Evolutionary conservation across 2,113 vertebrate genomes (phyloP).

Genomic region (Antidorcas marsupialis): DNA sequence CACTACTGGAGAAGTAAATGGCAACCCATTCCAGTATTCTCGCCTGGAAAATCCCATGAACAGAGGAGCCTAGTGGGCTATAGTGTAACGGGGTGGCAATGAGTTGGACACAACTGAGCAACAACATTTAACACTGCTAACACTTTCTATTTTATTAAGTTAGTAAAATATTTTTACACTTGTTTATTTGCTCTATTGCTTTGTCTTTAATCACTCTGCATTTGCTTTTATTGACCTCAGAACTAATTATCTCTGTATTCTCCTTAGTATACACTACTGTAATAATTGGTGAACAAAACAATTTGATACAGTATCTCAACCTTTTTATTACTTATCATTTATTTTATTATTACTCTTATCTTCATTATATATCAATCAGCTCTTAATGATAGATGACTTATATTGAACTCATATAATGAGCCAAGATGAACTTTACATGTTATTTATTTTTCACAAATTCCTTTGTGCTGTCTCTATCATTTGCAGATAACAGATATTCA

Average conservation of each 20-base stretch:
- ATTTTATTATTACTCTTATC: neutral
- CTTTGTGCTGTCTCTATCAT: neutral
- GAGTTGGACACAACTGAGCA: neutral
- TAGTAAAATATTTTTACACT: neutral
- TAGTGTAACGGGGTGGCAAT: neutral
- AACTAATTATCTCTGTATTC: neutral
- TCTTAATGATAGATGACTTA: neutral
- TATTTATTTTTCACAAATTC: neutral
- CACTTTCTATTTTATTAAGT: neutral
- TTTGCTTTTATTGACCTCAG: neutral
- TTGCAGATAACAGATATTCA: neutral
- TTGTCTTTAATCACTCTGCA: neutral
- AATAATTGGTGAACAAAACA: neutral
- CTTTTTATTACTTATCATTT: neutral
- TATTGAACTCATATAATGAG: neutral
- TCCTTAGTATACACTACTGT: neutral
- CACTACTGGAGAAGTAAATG: neutral
- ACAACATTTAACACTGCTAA: neutral
- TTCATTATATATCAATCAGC: neutral
- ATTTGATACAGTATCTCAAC: neutral
- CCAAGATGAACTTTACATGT: neutral
- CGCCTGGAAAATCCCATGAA: neutral
- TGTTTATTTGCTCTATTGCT: neutral
- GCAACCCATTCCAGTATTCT: neutral
- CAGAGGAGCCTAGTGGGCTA: neutral